A percentile compares a stretch with the other conserved stretches of the same genome.
Conservation (phyloP, 2,797 vertebrate species). For the Microhierax caerulescens region DNA sequence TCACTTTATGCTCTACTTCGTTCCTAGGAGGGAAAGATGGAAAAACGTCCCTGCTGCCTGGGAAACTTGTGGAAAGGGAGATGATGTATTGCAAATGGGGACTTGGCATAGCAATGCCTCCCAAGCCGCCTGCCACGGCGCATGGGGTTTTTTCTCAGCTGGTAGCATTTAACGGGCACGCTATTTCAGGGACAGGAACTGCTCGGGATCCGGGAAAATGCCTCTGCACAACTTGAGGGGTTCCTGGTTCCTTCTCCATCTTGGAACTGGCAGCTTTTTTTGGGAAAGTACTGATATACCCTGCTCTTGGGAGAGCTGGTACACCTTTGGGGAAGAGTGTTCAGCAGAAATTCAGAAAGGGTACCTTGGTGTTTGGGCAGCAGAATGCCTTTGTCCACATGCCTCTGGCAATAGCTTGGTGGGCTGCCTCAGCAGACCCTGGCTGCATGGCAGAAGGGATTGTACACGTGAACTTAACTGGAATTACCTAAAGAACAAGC, state of each 20-base stretch:
- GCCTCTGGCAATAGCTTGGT: background rate
- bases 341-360: background rate
- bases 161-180: background rate
- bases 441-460: fast-evolving
- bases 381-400: background rate
- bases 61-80: background rate
- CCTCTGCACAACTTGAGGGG: background rate
- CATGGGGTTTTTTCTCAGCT: background rate
- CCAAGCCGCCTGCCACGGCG: background rate
- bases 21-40: conserved; percentile 1
- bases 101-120: background rate
- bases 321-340: background rate
- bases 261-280: background rate
- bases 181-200: background rate
- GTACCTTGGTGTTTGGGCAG: background rate
- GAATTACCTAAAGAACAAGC: background rate
- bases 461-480: fast-evolving
- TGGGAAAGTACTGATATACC: fast-evolving
- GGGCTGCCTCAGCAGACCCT: background rate
- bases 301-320: background rate
- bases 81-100: background rate
- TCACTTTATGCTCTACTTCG: conserved; percentile 8
- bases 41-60: conserved; percentile 9
- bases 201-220: background rate
- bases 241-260: background rate